Base-by-base conservation (phyloP, 1,140 invertebrate species). In the Zaprionus taronus region DNA sequence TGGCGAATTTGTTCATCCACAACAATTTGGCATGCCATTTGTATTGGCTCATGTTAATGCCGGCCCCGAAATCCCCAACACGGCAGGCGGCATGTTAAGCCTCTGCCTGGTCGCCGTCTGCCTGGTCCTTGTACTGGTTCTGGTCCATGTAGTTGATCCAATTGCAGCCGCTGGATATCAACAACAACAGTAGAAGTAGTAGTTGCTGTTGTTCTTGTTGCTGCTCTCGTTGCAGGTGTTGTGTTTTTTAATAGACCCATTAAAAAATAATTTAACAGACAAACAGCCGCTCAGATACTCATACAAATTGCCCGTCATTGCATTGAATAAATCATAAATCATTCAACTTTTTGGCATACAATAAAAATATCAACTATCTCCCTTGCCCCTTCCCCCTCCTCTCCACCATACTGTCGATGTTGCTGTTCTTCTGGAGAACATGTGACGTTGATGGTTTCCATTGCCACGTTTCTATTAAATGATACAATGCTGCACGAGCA, bases 11-110 rank as follows among this genome's bases (percentile, higher is more conserved):
- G 84, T 84, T 87, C 85, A 87, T 89, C 81, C 84, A 87, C 78
- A 90, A 79, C 85, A 87, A 90, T 90, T 87, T 87, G 84, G 85
- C 84, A 90, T 87, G 84, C 84, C 81, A 87, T 87, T 87, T 87
- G 87, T 90, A 87, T 87, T 87, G 84, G 84, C 83, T 87, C 84
- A 84, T 87, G 84, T 87, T 87, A 87, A 87, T 87, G 79, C 84
- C 69, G 57, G 62, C 57, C 80, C 69, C 71, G 57, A 87, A 87
- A 89, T 89, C 84, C 83, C 81, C 75, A 67, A 73, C 72, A 79
- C 72, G 65, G 73, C 77, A 77, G 62, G 62, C 68, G 70, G 53
- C 69, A 63, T 72, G 72, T 66, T 78, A 68, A 71, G 79, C 66
- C 47, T 15, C 47, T 15, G 61, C 51, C 49, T 26, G 26, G 28